Evolutionary conservation across 2,888 invertebrate species (phyloP).

Genomic region (Hyppa rectilinea): DNA sequence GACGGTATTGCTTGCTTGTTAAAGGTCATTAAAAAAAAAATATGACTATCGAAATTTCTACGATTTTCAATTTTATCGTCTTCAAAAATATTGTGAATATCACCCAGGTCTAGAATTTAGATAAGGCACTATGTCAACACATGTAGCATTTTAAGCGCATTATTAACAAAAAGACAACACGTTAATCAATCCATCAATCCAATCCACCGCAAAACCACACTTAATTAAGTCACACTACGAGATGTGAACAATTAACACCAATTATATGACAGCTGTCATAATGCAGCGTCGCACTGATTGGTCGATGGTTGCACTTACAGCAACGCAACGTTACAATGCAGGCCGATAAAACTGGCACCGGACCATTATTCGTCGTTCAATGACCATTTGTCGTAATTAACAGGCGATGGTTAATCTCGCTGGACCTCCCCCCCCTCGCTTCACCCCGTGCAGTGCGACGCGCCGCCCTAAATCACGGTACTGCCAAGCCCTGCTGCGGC

Average conservation of each 20-base stretch:
- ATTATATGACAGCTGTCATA: conserved; percentile 56
- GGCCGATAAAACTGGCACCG: conserved; percentile 56
- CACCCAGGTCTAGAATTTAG: too few species aligned
- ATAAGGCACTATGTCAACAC: too few species aligned
- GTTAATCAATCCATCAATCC: background rate
- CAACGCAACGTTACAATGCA: conserved; percentile 33
- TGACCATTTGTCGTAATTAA: conserved; percentile 87
- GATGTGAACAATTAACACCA: conserved; percentile 36
- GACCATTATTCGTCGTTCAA: conserved; percentile 78
- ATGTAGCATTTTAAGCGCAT: background rate
- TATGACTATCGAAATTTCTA: too few species aligned
- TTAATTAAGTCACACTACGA: conserved; percentile 34
- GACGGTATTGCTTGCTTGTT: background rate
- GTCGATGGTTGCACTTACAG: conserved; percentile 31
- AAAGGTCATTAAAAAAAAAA: too few species aligned
- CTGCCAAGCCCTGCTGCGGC: conserved; percentile 68
- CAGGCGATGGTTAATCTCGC: conserved; percentile 84
- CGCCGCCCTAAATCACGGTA: conserved; percentile 86
- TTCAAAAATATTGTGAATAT: too few species aligned
- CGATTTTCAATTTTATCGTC: too few species aligned
- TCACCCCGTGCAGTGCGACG: conserved; percentile 73
- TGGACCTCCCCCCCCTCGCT: conserved; percentile 48
- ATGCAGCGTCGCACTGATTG: conserved; percentile 44
- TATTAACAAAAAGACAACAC: conserved; percentile 4
- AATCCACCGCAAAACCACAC: conserved; percentile 4